Base-by-base conservation (phyloP, 2,797 vertebrate species). In the Falco biarmicus region DNA sequence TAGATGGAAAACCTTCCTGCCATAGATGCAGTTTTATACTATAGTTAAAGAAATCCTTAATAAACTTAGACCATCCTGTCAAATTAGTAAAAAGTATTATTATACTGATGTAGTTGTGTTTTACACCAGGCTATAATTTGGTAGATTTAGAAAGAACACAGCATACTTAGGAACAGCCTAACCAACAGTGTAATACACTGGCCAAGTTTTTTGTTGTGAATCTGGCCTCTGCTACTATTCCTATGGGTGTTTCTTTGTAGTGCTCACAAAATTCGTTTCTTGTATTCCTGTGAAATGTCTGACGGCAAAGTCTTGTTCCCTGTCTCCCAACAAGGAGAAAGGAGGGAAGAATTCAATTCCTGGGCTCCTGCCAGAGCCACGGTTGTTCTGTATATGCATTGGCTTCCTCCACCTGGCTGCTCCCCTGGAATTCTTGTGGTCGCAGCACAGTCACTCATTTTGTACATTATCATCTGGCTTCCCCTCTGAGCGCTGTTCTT, bases 361-460 rank as follows among this genome's bases (percentile, higher is more conserved):
- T 87, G 82, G 51, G 28, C 45, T 93, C 18, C 65, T 87, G 82
- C 51, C 57, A 50, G 71, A 77, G 60, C 39, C 50, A 15, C 1
- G 2, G 39, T 56, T 63, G 13, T 63, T 74, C 60, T 53, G 7
- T 47, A 4, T 32, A 13, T 0, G 7, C 63, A 4, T 1, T 74
- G 71, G 43, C 59, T 77, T 81, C 51, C n/a, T 73, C 68, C 60
- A 69, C 68, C 41, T 20, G 31, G 29, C 50, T 78, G 32, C 45
- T 81, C 8, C 31, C 53, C 18, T 80, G 85, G 57, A 87, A 87
- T 89, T 92, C n/a, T 63, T 83, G 61, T 2, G 5, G 60, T 82
- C 0, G 0, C 68, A 61, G 53, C 2, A 5, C 56, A 83, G 63
- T 63, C 1, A 0, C 22, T 57, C 3, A 3, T 20, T 75, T 59